These are phyloP conservation scores for Bruchidius siliquastri DNA, from an alignment of 2,888 invertebrate species.

Conservation along the genomic window DNA sequence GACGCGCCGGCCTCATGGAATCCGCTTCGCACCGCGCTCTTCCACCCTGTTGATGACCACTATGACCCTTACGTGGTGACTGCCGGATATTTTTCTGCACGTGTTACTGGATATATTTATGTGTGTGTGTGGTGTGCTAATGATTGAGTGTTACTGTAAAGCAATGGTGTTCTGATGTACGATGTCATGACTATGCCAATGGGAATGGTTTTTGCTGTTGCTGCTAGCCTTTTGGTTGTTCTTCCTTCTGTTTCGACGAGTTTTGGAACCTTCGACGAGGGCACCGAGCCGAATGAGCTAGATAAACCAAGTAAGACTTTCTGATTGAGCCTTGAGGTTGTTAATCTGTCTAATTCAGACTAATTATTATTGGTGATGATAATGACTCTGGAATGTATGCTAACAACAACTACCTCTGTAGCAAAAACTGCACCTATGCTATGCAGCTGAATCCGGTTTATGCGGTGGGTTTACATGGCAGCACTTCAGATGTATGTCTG, in stretches of 20 bases:
- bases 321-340: neutral
- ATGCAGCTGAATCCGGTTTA: too few relatives aligned
- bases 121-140: neutral
- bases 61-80: neutral
- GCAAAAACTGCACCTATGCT: too few relatives aligned
- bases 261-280: slow-evolving; percentile 52
- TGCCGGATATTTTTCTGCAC: neutral
- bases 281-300: slow-evolving; percentile 56
- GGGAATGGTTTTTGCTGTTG: slow-evolving; percentile 48
- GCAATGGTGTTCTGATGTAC: slow-evolving; percentile 9
- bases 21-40: neutral
- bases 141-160: neutral
- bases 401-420: too few relatives aligned
- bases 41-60: neutral
- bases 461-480: too few relatives aligned
- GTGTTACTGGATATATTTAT: neutral
- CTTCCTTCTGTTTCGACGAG: slow-evolving; percentile 48
- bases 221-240: slow-evolving; percentile 44
- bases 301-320: slow-evolving; percentile 56
- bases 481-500: too few relatives aligned
- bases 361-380: too few relatives aligned
- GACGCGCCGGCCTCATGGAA: neutral
- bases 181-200: slow-evolving; percentile 32
- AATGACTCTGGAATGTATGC: too few relatives aligned
- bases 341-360: too few relatives aligned